Evolutionary conservation across 2,797 vertebrate genomes (phyloP), one percentile per base, ranked within the genome.

Genomic region (Ibycter americanus): DNA sequence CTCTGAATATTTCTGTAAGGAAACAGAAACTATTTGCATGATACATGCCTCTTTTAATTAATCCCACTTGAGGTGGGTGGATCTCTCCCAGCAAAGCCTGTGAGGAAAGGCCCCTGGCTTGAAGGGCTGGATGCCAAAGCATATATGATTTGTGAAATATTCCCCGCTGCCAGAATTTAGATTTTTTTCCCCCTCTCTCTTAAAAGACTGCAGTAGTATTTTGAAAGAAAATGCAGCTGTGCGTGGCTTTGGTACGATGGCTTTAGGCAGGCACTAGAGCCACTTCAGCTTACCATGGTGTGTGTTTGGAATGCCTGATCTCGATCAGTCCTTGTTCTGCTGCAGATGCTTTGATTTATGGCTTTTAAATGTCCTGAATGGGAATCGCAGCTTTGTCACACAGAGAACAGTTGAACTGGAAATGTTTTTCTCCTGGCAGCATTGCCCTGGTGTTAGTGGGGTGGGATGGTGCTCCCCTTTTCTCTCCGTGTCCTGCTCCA

Each of bases 51-150:
- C 87, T 93, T 94, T 94, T 97, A 96, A 97, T 97, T 96, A 90
- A 96, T 98, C 95, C 97, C 97, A 98, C 97, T 97, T 94, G 93
- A 97, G 79, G 93, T 81, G 93, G 94, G 94, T 94, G 97, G 95
- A 74, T 95, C 96, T 96, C 96, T 93, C 96, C 94, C 95, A 96
- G 79, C 82, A 93, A 97, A 95, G 85, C 76, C 84, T 94, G 83
- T 81, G 92, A 93, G 92, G 71, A 65, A 70, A 96, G 90, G 86
- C 94, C 94, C 89, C 93, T 87, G 85, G 95, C 94, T 97, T 81
- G 89, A 92, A 94, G 73, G 92, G 96, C 76, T 73, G 11, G 52
- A 78, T 87, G 95, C 84, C 89, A 96, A 90, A 90, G 92, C 56
- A 94, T 95, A 97, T 94, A 93, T 92, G 89, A 96, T 95, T 93